These are phyloP conservation scores for Lithobates sylvaticus DNA, from an alignment of 2,797 vertebrate species.

Conservation along the genomic window DNA sequence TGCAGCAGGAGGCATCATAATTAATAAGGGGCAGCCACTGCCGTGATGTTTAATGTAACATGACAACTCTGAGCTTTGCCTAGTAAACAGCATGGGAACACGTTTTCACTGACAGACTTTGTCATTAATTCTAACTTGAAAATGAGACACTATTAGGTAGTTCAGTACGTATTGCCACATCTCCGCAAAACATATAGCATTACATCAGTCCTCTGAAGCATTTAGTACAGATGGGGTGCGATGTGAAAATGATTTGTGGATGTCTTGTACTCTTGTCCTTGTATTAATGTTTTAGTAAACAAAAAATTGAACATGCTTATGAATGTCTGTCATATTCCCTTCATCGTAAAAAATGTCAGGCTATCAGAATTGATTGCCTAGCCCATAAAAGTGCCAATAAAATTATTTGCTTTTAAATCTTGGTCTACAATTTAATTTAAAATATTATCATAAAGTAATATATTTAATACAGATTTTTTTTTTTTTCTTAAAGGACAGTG, in stretches of 20 bases:
- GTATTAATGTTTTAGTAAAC: constrained; percentile 34
- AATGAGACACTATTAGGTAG: constrained; percentile 65
- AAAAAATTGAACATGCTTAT: constrained; percentile 21
- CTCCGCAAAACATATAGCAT: constrained; percentile 33
- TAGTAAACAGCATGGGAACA: constrained; percentile 73
- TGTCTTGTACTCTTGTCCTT: constrained; percentile 39
- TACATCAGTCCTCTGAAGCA: constrained; percentile 47
- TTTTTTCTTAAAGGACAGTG: not conserved
- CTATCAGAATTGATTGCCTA: not conserved
- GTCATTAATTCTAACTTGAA: constrained; percentile 65
- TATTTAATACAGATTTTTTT: not conserved
- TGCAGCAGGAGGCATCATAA: constrained; percentile 73
- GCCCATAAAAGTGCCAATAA: not conserved
- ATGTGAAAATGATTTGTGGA: constrained; percentile 41
- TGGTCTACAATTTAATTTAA: not conserved
- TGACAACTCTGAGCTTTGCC: constrained; percentile 76
- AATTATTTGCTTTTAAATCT: not conserved
- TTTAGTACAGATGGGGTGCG: constrained; percentile 35
- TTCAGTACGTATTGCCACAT: constrained; percentile 58
- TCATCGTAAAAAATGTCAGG: not conserved
- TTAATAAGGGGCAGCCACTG: constrained; percentile 73
- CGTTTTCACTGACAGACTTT: constrained; percentile 66
- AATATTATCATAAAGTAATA: not conserved
- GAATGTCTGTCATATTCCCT: constrained; percentile 9
- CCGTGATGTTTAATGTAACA: constrained; percentile 81